Base-by-base conservation (phyloP, 2,113 vertebrate species). In the Rhinoptilus africanus region DNA sequence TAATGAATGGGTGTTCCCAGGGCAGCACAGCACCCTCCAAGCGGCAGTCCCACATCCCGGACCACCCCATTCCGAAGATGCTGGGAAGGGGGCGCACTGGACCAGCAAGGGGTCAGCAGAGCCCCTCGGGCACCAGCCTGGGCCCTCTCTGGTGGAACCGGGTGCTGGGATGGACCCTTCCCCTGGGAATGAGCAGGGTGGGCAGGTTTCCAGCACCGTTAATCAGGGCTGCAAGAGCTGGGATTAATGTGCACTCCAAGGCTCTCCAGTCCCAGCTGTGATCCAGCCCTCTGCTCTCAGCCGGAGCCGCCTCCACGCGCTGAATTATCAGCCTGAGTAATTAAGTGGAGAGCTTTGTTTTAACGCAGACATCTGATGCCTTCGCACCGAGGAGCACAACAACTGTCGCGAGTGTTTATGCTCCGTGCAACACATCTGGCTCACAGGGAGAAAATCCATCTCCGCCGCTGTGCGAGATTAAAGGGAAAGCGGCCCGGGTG, bases 321-420 rank as follows among this genome's bases (percentile, higher is more conserved):
- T 96, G 95, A 95, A 95, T 95, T 95, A 96, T 95, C 95, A 93
- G 94, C 96, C 91, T 88, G 95, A 94, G 95, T 96, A 94, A 93
- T 96, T 95, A 97, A 93, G 94, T 93, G 97, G 95, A 94, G 95
- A 96, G 96, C 93, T 96, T 95, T 96, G 96, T 78, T 96, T 96
- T 96, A 96, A 95, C 80, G 96, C 92, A 93, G 96, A 91, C 95
- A 95, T 93, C 96, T 96, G 97, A 97, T 95, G 95, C 96, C 94
- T 96, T 93, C 51, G 8, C 93, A 95, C 92, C 12, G 14, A 86
- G 81, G 93, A 95, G 88, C 91, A 93, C 94, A 87, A 80, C 87
- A 92, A 91, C 95, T 95, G 96, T 94, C 91, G 53, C 28, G 89
- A 89, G 92, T 92, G 94, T 96, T 97, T 95, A 92, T 80, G 96